phyloP scores from a whole-genome alignment of 1,140 invertebrate genomes.

The Bicyclus anynana region DNA sequence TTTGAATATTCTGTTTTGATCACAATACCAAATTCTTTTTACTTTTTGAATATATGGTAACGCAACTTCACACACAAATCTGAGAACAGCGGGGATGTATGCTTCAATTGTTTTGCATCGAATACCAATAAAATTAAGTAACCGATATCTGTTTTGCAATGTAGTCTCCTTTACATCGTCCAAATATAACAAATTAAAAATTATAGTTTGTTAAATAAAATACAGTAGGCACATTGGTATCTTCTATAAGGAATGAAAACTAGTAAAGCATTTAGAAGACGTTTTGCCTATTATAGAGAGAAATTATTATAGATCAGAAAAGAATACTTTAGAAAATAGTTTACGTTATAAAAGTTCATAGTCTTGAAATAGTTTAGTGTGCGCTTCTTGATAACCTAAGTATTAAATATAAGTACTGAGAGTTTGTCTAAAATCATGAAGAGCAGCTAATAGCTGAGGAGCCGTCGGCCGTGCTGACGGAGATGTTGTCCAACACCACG shows the following conservation, averaged over 20 bases:
- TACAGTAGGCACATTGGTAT: slow-evolving; percentile 44
- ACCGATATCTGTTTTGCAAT: background rate
- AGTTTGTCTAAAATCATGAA: slow-evolving; percentile 93
- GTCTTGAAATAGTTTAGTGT: background rate
- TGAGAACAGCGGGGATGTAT: no score
- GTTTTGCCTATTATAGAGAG: background rate
- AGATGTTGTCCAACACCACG: slow-evolving; percentile 91
- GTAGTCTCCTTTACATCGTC: background rate
- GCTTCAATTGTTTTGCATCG: no score
- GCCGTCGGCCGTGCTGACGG: slow-evolving; percentile 90
- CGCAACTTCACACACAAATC: no score
- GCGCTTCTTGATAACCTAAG: background rate
- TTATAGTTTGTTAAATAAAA: background rate
- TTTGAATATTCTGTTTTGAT: no score
- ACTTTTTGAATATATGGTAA: no score
- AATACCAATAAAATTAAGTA: no score
- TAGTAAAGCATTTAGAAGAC: slow-evolving; percentile 7
- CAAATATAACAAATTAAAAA: background rate
- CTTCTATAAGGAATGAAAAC: slow-evolving; percentile 11
- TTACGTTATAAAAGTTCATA: background rate
- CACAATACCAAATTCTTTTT: no score
- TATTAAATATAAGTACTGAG: slow-evolving; percentile 85
- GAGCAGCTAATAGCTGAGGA: slow-evolving; percentile 88
- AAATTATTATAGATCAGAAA: background rate
- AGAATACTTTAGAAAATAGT: background rate